Base-by-base conservation (phyloP, 1,140 invertebrate species). In the Nasonia vitripennis region DNA sequence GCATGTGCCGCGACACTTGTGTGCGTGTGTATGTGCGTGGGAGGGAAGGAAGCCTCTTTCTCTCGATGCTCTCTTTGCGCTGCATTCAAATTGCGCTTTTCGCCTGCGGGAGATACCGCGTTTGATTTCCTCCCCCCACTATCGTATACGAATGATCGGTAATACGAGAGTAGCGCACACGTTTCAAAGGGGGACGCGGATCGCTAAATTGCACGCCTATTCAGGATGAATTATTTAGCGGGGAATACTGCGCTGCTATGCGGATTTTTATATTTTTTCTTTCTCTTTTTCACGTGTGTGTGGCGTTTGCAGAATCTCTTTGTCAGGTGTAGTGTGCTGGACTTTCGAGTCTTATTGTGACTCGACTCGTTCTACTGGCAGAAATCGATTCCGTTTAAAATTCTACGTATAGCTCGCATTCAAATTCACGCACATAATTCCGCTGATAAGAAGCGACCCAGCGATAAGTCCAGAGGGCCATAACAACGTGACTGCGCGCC, bases 41-140 rank as follows among this genome's bases (percentile, higher is more conserved):
- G 55, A 20, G 51, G 51, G 17, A 55, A 51, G 83, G 77, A 73
- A 51, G 41, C 84, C 71, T 78, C 68, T 83, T 37, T 68, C 27
- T 37, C 73, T 77, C 71, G 34, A 86, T 74, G 62, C 37, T 81
- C 84, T 68, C 79, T 89, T 88, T 87, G 68, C 83, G 81, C 81
- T 84, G 87, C 86, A 89, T 90, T 89, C 89, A 87, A 90, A 90
- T 91, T 88, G 86, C 86, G 9, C 68, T 14, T 17, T 45, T 14
- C 75, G 67, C 41, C 55, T 20, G 55, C 55, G 45, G 48, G 34
- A 27, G 70, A 55, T 20, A 62, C 55, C 23, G 37, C 73, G 10
- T 68, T 78, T 68, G 74, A 67, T 83, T 78, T 84, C 17, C 14
- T 27, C 74, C 6, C 1, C 20, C 31, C 12, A 9, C 5, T 20